phyloP scores from a whole-genome alignment of 2,888 invertebrate genomes.

The Morpho achilles region DNA sequence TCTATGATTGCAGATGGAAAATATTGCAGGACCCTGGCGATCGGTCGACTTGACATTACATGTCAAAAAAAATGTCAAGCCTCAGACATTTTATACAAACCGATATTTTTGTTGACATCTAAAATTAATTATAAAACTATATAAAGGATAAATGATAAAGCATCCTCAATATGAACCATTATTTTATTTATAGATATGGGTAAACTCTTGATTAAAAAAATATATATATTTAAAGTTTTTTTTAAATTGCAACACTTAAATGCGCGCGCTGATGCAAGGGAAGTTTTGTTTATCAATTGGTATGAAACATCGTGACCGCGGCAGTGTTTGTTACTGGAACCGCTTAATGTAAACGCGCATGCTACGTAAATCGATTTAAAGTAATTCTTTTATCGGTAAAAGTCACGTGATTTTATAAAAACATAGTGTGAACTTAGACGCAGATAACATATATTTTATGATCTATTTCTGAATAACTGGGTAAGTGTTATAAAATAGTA shows the following conservation, averaged over 20 bases:
- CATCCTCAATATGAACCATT: no score
- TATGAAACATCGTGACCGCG: slow-evolving; percentile 38
- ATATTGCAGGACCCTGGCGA: slow-evolving; percentile 31
- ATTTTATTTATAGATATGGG: neutral
- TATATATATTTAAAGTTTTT: slow-evolving; percentile 3
- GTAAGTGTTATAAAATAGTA: slow-evolving; percentile 12
- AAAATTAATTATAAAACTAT: no score
- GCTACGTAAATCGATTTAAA: slow-evolving; percentile 45
- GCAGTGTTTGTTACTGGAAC: slow-evolving; percentile 41
- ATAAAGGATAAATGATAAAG: no score
- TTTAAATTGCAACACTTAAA: slow-evolving; percentile 42
- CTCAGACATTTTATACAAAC: neutral
- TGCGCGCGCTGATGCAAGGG: slow-evolving; percentile 71
- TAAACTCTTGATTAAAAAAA: neutral
- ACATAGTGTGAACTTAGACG: neutral
- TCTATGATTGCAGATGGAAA: neutral
- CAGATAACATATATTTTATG: slow-evolving; percentile 8
- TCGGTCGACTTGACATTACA: slow-evolving; percentile 29
- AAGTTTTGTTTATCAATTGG: slow-evolving; percentile 75
- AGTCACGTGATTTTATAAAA: slow-evolving; percentile 23
- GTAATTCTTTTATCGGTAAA: slow-evolving; percentile 23
- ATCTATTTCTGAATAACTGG: slow-evolving; percentile 8
- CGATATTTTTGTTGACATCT: neutral
- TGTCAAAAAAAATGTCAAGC: slow-evolving; percentile 1
- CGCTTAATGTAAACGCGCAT: slow-evolving; percentile 29